Percentiles rank a stretch among this genome's conserved stretches.
Conservation (phyloP, 1,140 invertebrate genomes). For the Ceratosolen fusciceps region DNA sequence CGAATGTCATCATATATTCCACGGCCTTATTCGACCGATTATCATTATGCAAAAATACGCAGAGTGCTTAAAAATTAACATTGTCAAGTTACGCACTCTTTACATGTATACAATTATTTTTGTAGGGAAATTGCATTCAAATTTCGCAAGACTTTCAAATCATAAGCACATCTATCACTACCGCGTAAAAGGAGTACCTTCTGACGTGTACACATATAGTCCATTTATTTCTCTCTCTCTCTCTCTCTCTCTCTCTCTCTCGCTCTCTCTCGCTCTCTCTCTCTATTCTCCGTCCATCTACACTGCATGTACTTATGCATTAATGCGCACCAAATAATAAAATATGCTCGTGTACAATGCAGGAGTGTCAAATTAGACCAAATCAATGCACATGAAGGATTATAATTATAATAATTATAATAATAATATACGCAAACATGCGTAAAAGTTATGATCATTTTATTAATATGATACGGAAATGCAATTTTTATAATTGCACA, state of each 20-base stretch:
- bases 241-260: background rate
- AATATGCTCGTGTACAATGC: background rate
- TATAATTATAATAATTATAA: too few species aligned
- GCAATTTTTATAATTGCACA: background rate
- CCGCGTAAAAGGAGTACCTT: background rate
- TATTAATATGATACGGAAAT: background rate
- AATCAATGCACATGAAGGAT: background rate
- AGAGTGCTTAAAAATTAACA: background rate
- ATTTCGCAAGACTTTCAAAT: background rate
- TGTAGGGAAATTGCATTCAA: background rate
- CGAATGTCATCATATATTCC: background rate
- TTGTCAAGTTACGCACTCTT: background rate
- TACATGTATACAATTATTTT: conserved; percentile 5
- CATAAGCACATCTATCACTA: background rate
- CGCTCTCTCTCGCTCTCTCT: background rate
- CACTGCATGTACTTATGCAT: background rate
- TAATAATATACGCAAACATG: background rate
- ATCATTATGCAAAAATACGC: background rate
- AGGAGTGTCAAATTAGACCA: background rate
- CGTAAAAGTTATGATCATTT: background rate
- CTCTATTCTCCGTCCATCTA: background rate
- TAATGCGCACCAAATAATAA: background rate
- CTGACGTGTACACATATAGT: background rate
- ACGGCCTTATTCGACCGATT: background rate
- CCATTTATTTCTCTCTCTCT: background rate